Evolutionary conservation across 2,888 invertebrate species (phyloP).

Genomic region (Tetragonula carbonaria): DNA sequence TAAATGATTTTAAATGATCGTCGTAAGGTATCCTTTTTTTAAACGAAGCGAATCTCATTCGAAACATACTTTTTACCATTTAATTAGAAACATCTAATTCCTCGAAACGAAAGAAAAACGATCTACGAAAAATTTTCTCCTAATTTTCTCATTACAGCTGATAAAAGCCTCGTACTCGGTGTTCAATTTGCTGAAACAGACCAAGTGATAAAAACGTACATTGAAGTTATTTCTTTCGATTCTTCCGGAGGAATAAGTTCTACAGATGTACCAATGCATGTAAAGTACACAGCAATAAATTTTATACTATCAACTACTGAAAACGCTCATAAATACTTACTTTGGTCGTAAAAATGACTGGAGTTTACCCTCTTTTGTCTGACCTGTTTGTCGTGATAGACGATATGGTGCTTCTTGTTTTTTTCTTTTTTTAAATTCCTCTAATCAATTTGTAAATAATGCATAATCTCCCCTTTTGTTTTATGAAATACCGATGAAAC

Average conservation of each 20-base stretch:
- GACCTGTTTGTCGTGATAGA: no score
- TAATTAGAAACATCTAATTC: no score
- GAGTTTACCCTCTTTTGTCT: not conserved
- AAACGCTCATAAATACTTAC: not conserved
- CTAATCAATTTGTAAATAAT: not conserved
- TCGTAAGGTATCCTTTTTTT: no score
- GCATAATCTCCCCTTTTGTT: not conserved
- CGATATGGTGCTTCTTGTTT: not conserved
- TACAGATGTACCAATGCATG: not conserved
- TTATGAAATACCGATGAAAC: not conserved
- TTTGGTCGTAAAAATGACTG: not conserved
- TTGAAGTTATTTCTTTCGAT: not conserved
- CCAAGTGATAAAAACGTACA: not conserved
- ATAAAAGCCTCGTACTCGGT: constrained; percentile 58
- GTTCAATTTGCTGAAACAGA: constrained; percentile 50
- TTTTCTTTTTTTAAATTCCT: not conserved
- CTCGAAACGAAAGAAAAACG: no score
- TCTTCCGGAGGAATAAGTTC: not conserved
- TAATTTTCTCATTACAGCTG: constrained; percentile 41
- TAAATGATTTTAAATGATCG: no score
- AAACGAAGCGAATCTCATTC: no score
- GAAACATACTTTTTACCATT: no score
- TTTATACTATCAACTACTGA: not conserved
- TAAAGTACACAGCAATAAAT: not conserved
- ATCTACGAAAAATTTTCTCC: no score